Percentiles rank a stretch among this genome's conserved stretches.
phyloP scores from a whole-genome alignment of 2,113 vertebrate genomes.

The Smithornis capensis region DNA sequence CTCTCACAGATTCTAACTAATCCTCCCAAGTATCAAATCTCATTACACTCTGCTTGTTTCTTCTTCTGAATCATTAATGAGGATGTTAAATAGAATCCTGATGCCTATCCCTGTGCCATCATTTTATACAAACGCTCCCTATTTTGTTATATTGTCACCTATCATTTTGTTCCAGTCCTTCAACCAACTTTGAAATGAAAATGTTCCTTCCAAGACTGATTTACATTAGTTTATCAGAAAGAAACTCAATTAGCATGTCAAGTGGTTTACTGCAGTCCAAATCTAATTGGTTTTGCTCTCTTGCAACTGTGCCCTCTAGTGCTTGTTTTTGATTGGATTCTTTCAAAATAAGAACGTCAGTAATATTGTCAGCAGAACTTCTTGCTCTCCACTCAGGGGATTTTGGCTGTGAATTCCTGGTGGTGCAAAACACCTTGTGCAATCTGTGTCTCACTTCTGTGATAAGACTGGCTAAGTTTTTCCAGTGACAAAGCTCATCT shows the following conservation, averaged over 20 bases:
- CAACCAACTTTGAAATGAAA: not conserved
- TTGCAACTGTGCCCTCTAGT: not conserved
- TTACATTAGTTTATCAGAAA: not conserved
- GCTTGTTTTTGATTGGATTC: not conserved
- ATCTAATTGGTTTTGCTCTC: not conserved
- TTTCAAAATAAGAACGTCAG: not conserved
- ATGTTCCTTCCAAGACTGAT: not conserved
- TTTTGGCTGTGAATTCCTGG: not conserved
- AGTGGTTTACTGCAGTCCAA: not conserved
- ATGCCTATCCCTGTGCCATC: not conserved
- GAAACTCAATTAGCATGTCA: not conserved
- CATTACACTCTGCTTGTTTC: not conserved
- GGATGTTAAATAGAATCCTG: not conserved
- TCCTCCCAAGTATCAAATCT: not conserved
- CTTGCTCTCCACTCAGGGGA: not conserved
- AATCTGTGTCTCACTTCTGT: not conserved
- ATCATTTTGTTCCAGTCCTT: not conserved
- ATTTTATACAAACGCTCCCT: not conserved
- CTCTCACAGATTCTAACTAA: not conserved
- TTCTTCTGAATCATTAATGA: not conserved
- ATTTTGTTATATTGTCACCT: not conserved
- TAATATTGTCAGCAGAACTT: not conserved
- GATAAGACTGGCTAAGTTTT: not conserved
- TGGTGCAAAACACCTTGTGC: fast-evolving
- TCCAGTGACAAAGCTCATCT: too few relatives aligned